Conservation (phyloP, 2,797 vertebrate species). For the Alosa sapidissima region DNA sequence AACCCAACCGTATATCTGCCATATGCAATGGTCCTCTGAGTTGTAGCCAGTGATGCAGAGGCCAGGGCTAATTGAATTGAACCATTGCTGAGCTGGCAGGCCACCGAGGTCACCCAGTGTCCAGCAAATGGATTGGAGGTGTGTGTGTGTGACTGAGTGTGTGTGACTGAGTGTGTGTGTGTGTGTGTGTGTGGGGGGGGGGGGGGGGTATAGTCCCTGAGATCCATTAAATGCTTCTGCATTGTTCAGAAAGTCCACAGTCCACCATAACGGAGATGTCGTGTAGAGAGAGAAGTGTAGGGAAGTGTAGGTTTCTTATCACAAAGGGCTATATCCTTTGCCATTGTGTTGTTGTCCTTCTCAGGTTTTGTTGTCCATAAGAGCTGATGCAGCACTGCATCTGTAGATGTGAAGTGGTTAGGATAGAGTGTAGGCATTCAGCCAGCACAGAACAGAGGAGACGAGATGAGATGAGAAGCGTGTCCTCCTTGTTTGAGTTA, state of each 20-base stretch:
- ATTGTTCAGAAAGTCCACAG: neutral
- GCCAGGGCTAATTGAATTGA: conserved; percentile 42
- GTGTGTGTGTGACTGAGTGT: neutral
- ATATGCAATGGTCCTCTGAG: conserved; percentile 4
- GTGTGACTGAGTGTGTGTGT: too few relatives aligned
- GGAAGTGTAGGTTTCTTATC: too few relatives aligned
- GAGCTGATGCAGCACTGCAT: neutral
- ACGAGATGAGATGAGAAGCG: neutral
- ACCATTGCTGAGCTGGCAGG: conserved; percentile 40
- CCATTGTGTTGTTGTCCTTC: neutral
- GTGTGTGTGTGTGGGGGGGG: neutral
- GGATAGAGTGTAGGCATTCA: neutral
- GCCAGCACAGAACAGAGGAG: neutral
- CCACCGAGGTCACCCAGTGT: conserved; percentile 23
- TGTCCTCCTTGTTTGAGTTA: neutral
- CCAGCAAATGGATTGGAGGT: conserved; percentile 32
- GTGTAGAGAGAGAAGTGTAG: neutral
- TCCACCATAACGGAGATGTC: neutral
- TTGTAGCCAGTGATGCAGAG: neutral
- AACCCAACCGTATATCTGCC: neutral
- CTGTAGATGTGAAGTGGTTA: neutral
- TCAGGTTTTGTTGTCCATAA: neutral
- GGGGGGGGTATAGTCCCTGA: neutral
- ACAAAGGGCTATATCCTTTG: neutral
- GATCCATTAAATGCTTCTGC: neutral